Evolutionary conservation across 2,113 vertebrate species (phyloP).

Genomic region (Tragelaphus buxtoni): DNA sequence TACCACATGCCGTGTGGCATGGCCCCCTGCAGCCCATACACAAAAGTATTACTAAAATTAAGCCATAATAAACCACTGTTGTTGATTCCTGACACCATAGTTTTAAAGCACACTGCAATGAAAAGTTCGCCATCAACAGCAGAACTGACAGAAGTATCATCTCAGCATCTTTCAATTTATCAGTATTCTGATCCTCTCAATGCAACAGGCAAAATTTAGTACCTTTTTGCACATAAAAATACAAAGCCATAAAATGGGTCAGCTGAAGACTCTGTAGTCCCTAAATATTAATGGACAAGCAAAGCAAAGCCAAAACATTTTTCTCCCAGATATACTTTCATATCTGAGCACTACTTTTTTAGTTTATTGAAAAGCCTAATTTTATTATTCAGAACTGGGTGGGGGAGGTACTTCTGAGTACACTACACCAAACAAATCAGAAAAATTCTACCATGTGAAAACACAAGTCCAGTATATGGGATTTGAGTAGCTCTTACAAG

Average conservation of each 20-base stretch:
- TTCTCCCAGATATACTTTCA: neutral
- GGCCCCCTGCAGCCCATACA: neutral
- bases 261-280: neutral
- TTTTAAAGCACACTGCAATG: neutral
- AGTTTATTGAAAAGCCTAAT: neutral
- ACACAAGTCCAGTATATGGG: constrained; percentile 58
- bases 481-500: constrained; percentile 71
- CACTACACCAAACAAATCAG: neutral
- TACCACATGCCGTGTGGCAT: neutral
- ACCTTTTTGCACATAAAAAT: neutral
- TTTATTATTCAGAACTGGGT: neutral
- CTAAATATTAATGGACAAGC: neutral
- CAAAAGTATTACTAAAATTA: neutral
- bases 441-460: constrained; percentile 68
- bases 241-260: neutral
- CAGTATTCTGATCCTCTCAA: constrained; percentile 2
- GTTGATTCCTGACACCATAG: neutral
- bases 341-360: neutral
- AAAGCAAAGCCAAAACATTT: neutral
- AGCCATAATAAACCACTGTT: neutral
- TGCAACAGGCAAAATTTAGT: neutral
- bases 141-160: neutral
- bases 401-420: neutral
- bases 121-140: neutral
- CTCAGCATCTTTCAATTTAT: neutral